These are phyloP conservation scores for Triplophysa dalaica DNA, from an alignment of 2,113 vertebrate species.

Conservation along the genomic window DNA sequence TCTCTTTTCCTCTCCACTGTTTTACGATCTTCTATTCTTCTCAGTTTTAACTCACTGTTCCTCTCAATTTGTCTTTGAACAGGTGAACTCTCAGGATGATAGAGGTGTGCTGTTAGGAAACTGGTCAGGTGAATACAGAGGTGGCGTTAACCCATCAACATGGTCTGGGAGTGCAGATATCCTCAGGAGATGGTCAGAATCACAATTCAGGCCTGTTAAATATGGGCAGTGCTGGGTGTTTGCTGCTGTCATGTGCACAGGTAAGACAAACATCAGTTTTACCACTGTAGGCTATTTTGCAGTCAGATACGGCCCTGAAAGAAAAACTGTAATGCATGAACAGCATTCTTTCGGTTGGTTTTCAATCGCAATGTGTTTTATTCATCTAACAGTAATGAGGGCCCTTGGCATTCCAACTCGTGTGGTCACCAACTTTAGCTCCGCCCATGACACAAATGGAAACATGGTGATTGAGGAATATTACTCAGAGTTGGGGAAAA, in stretches of 20 bases:
- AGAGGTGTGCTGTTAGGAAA: slow-evolving; percentile 86
- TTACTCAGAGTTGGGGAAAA: slow-evolving; percentile 76
- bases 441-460: slow-evolving; percentile 82
- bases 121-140: slow-evolving; percentile 79
- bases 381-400: slow-evolving; percentile 77
- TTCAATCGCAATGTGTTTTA: neutral
- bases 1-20: neutral
- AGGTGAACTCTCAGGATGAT: slow-evolving; percentile 92
- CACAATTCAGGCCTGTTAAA: slow-evolving; percentile 80
- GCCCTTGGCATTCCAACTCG: slow-evolving; percentile 87
- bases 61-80: neutral
- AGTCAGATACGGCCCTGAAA: too few species aligned
- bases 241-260: slow-evolving; percentile 93
- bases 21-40: neutral
- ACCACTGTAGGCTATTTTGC: too few species aligned
- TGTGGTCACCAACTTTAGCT: slow-evolving; percentile 82
- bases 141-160: slow-evolving; percentile 77
- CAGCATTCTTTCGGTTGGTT: neutral
- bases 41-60: neutral
- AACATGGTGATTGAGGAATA: slow-evolving; percentile 82
- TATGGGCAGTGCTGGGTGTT: slow-evolving; percentile 98
- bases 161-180: slow-evolving; percentile 90
- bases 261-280: slow-evolving; percentile 62
- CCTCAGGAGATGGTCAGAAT: slow-evolving; percentile 79
- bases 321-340: too few species aligned